These are phyloP conservation scores for Drosophila leontia DNA, from an alignment of 1,140 invertebrate genomes.

Conservation along the genomic window DNA sequence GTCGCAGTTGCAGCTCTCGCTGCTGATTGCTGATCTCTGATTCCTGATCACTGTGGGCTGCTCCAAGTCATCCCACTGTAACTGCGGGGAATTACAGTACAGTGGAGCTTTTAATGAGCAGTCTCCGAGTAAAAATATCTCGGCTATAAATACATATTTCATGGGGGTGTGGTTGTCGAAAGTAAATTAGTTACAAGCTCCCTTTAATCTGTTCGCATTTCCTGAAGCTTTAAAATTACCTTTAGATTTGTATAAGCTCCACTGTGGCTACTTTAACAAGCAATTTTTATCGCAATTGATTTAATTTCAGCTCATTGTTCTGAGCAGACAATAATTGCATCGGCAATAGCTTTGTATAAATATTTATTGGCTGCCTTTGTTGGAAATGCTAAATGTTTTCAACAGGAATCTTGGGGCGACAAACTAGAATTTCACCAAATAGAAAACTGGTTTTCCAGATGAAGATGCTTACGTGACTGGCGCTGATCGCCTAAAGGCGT, in stretches of 20 bases:
- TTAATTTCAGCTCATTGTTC: constrained; percentile 60
- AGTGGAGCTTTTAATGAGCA: constrained; percentile 34
- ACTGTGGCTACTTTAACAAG: constrained; percentile 40
- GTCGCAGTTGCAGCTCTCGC: constrained; percentile 11
- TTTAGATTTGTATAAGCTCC: neutral
- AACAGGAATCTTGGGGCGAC: constrained; percentile 53
- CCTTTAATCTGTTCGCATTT: constrained; percentile 1
- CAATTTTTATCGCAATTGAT: constrained; percentile 65
- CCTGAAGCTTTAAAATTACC: neutral
- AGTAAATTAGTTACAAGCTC: constrained; percentile 15
- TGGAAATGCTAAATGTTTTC: constrained; percentile 61
- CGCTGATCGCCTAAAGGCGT: constrained; percentile 62
- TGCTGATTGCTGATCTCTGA: constrained; percentile 36
- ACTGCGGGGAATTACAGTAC: constrained; percentile 23
- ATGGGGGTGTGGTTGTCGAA: constrained; percentile 20
- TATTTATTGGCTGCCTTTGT: constrained; percentile 56
- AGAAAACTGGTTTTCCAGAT: constrained; percentile 69
- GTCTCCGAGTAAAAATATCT: constrained; percentile 8
- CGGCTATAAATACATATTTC: constrained; percentile 9
- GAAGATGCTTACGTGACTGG: constrained; percentile 72
- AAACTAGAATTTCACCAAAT: constrained; percentile 76
- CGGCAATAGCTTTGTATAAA: constrained; percentile 38
- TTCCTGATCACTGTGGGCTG: constrained; percentile 46
- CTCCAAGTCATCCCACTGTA: constrained; percentile 26
- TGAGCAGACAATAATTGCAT: constrained; percentile 68